Conservation (phyloP, 2,113 vertebrate species). For the Himantopus leucocephalus region DNA sequence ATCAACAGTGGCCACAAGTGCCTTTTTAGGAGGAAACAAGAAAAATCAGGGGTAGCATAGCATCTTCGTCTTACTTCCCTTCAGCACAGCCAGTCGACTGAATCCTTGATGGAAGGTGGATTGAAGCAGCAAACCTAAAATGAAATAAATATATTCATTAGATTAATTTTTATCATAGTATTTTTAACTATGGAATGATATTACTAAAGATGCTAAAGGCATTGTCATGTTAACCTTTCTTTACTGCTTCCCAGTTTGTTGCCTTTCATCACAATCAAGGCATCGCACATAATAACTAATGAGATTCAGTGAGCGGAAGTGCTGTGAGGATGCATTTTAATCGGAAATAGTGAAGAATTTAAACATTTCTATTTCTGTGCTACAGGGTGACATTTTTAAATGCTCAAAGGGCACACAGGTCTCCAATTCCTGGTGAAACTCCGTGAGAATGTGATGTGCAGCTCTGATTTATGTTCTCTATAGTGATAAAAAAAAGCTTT, state of each 20-base stretch:
- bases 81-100: background rate
- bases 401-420: background rate
- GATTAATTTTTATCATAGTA: background rate
- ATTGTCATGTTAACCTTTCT: slow-evolving; percentile 8
- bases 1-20: background rate
- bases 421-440: background rate
- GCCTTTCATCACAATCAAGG: slow-evolving; percentile 13
- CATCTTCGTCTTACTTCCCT: background rate
- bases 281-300: slow-evolving; percentile 25
- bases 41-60: background rate
- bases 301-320: slow-evolving; percentile 11
- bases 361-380: background rate
- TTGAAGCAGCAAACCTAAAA: background rate
- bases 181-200: background rate
- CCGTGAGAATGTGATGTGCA: background rate
- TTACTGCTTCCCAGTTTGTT: slow-evolving; percentile 12
- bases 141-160: background rate
- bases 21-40: background rate
- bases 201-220: background rate
- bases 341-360: slow-evolving; percentile 1
- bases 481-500: background rate
- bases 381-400: slow-evolving; percentile 46
- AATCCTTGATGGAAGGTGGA: background rate
- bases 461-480: slow-evolving; percentile 8
- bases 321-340: slow-evolving; percentile 42